Evolutionary conservation across 2,113 vertebrate genomes (phyloP), one percentile per base, ranked within the genome.

Genomic region (Periophthalmodon schlosseri): DNA sequence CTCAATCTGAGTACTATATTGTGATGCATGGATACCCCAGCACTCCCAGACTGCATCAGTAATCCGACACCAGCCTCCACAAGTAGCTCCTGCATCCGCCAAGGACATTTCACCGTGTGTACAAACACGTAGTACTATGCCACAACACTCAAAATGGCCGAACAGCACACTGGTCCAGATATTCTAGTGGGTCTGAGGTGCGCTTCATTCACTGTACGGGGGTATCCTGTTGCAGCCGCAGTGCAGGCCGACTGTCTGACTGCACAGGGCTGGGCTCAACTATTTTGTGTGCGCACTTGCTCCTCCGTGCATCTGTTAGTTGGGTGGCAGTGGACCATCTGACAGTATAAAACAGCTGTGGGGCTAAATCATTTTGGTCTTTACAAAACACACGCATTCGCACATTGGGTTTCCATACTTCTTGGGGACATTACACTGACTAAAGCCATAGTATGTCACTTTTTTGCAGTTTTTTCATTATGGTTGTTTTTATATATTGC

Each of bases 11-110:
- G 49, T 50, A 18, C 49, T 50, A 50, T 56, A 44, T 68, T 69
- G 73, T 52, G 60, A 76, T 81, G 79, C 82, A 83, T 90, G 76
- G 68, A 49, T 80, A 54, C 78, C 39, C 49, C 28, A 57, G 79
- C 61, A 34, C 76, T 81, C 75, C 79, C 84, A 89, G 86, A 91
- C 89, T 83, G 75, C 87, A 83, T 83, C 86, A 84, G 92, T 91
- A 93, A 94, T 86, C 82, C 49, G 91, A 93, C 88, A 92, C 92
- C 91, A 64, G 83, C 88, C 88, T 92, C 89, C 89, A 89, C 87
- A 87, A 90, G 86, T 82, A 78, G 77, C 87, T 91, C 86, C 81
- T 28, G 65, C 74, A 63, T 76, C 86, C 87, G 89, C 88, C 89
- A 92, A 93, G 91, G 90, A 91, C 88, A 87, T 90, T 86, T 91